phyloP scores from a whole-genome alignment of 2,113 vertebrate species.

The Lophotis ruficrista region DNA sequence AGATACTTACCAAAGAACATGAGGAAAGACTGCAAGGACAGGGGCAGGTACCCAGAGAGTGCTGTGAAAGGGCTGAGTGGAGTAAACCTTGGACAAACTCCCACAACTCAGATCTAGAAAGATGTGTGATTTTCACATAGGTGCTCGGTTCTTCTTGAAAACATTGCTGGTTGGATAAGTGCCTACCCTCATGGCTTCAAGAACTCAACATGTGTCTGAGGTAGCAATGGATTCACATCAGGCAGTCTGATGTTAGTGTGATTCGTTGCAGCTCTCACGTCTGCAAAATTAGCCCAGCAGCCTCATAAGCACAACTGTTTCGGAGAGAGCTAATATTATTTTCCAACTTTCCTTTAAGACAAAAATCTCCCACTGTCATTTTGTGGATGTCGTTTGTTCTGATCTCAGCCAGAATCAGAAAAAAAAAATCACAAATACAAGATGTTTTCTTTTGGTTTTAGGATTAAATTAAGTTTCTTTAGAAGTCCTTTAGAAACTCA shows the following conservation, averaged over 20 bases:
- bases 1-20: not conserved
- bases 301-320: not conserved
- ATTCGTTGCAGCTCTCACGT: not conserved
- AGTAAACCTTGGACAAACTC: not conserved
- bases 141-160: not conserved
- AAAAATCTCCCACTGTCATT: not conserved
- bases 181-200: not conserved
- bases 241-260: not conserved
- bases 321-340: not conserved
- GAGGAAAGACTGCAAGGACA: not conserved
- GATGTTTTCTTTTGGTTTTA: not conserved
- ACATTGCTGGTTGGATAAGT: not conserved
- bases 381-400: not conserved
- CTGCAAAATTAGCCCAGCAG: not conserved
- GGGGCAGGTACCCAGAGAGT: not conserved
- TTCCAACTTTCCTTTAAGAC: not conserved
- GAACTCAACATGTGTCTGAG: not conserved
- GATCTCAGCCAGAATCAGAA: not conserved
- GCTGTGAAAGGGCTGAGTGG: not conserved
- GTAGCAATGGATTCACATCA: not conserved
- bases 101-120: not conserved
- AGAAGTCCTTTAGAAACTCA: slow-evolving; percentile 13
- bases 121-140: not conserved
- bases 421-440: not conserved
- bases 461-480: slow-evolving; percentile 2